Base-by-base conservation (phyloP, 2,888 invertebrate genomes). In the Rotaria sp. region DNA sequence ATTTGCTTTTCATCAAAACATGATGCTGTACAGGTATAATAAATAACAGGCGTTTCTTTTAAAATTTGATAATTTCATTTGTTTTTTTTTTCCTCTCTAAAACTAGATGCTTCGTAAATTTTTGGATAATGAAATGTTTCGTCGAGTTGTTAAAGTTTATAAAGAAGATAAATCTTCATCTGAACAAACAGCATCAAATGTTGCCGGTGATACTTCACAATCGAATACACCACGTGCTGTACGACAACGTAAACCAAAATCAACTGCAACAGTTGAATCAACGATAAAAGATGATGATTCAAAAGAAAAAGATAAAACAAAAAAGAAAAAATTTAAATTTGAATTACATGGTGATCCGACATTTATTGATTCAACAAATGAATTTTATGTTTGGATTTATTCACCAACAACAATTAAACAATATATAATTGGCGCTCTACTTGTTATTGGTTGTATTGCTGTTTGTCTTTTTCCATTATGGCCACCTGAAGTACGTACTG, bases 381-480 rank as follows among this genome's bases (percentile, higher is more conserved):
- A 88, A 52, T 84, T 97, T 0, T 98, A 95, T 92, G 97, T 97
- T 45, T 98, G 97, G 97, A 95, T 97, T 88, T 98, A 96, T 92
- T 97, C 97, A 92, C 97, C 97, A 0, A 95, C 96, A 90, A 96
- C 96, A 74, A 89, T 91, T 41, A 91, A 91, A 88, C 92, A 92
- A 80, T 97, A 96, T 95, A 93, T 97, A 88, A 95, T 95, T 89
- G 97, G 97, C n/a, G 93, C 92, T 55, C 88, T 91, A n/a, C 91
- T 92, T 88, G 96, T 99, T 52, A 92, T 97, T 86, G 97, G 96
- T 41, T 96, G 96, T 52, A 96, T 98, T 89, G 95, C 94, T 26
- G 94, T 99, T 67, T 99, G 99, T 92, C 93, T 99, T 90, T 99
- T 98, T 92, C 99, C 99, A n/a, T 92, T 99, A 86, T 99, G 99